Evolutionary conservation across 2,888 invertebrate genomes (phyloP).

Genomic region (Plebejus anna): DNA sequence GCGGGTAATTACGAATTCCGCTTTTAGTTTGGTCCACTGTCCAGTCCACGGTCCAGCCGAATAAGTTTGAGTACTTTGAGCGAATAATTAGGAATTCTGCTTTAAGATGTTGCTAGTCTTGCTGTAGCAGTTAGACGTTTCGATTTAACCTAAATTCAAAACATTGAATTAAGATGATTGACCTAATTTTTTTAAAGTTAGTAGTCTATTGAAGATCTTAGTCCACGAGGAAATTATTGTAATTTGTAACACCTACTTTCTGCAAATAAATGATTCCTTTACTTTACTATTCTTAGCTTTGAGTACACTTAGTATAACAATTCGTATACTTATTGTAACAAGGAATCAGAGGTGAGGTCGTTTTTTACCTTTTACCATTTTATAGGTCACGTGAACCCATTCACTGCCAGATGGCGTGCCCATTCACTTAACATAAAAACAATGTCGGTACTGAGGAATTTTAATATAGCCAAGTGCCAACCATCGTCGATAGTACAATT

Average conservation of each 20-base stretch:
- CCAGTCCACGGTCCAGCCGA: background rate
- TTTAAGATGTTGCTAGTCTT: background rate
- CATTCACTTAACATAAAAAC: slow-evolving; percentile 22
- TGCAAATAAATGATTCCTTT: background rate
- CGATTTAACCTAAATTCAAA: no score
- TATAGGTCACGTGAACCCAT: slow-evolving; percentile 19
- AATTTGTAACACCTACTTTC: no score
- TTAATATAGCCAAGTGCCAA: background rate
- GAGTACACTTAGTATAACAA: background rate
- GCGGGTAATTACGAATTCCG: background rate
- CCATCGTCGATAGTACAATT: background rate
- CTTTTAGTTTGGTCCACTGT: background rate
- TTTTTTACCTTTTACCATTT: slow-evolving; percentile 17
- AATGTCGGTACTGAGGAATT: background rate
- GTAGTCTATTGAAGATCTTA: no score
- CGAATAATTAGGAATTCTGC: background rate
- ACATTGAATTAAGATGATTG: no score
- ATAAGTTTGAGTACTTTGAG: background rate
- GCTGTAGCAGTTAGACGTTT: background rate
- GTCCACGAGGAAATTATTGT: no score
- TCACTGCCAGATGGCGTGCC: slow-evolving; percentile 20
- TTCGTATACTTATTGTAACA: background rate
- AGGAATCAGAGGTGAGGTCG: slow-evolving; percentile 9
- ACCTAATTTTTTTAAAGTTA: no score
- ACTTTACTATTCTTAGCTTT: background rate